Evolutionary conservation across 2,888 invertebrate genomes (phyloP).

Genomic region (Cacoxenus indagator): DNA sequence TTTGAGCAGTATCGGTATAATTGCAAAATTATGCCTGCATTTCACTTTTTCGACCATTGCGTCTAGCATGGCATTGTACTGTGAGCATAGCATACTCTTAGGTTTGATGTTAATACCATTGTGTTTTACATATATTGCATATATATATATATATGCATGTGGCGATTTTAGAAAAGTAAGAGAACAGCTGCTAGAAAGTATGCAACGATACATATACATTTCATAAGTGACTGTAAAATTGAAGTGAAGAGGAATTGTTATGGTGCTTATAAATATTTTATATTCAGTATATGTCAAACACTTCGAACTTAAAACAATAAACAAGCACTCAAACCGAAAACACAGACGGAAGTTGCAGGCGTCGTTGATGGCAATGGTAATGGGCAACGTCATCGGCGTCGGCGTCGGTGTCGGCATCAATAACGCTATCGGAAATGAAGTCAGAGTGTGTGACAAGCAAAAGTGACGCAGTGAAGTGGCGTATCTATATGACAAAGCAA

Average conservation of each 20-base stretch:
- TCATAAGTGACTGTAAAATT: not conserved
- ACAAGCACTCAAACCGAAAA: constrained; percentile 13
- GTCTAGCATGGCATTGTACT: no score
- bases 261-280: constrained; percentile 11
- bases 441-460: constrained; percentile 15
- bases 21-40: no score
- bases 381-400: not conserved
- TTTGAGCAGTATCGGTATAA: no score
- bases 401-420: not conserved
- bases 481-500: constrained; percentile 3
- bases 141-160: no score
- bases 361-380: not conserved
- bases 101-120: no score
- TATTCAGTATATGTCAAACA: constrained; percentile 54
- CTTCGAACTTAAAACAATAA: constrained; percentile 47
- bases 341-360: not conserved
- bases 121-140: no score
- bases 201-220: constrained; percentile 7
- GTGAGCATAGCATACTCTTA: no score
- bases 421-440: not conserved
- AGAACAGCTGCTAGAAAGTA: not conserved
- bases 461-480: not conserved
- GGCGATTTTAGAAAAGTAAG: no score
- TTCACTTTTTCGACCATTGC: no score
- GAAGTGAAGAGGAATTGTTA: not conserved